Percentiles rank a stretch among this genome's conserved stretches.
These are phyloP conservation scores for Blastomussa wellsi DNA, from an alignment of 92 coral and sea anemone genomes.

Conservation along the genomic window DNA sequence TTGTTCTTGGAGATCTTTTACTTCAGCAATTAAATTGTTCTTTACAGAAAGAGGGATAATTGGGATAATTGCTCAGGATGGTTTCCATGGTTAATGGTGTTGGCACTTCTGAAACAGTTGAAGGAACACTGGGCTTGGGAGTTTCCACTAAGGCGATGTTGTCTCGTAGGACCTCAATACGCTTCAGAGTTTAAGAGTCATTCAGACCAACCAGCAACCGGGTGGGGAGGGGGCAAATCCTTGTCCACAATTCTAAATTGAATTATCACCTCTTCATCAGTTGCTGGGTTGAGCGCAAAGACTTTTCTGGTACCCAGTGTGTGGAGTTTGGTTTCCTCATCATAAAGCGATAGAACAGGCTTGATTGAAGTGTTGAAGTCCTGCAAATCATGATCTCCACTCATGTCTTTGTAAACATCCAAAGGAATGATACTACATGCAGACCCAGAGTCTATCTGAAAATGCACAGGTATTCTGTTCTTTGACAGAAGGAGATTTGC, in stretches of 20 bases:
- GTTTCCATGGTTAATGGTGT: no score
- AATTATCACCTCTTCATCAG: background rate
- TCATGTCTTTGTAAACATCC: constrained; percentile 1
- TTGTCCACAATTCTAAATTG: constrained; percentile 9
- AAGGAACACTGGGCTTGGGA: constrained; percentile 2
- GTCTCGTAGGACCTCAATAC: background rate
- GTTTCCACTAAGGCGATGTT: background rate
- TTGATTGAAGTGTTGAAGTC: background rate
- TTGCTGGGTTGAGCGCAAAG: constrained; percentile 13
- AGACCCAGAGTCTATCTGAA: background rate
- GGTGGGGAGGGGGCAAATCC: background rate
- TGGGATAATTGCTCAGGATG: no score
- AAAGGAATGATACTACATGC: background rate
- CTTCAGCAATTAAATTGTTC: no score
- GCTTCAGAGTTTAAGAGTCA: background rate
- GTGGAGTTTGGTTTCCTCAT: constrained; percentile 3
- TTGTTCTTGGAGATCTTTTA: no score
- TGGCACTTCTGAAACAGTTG: background rate
- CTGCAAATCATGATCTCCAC: constrained; percentile 14
- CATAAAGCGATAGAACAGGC: background rate
- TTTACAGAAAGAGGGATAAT: no score
- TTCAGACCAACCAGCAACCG: background rate
- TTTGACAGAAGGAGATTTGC: constrained; percentile 32
- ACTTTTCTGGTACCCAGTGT: constrained; percentile 18
- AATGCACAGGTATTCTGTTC: constrained; percentile 12